Evolutionary conservation across 2,113 vertebrate species (phyloP).

Genomic region (Petaurus breviceps): DNA sequence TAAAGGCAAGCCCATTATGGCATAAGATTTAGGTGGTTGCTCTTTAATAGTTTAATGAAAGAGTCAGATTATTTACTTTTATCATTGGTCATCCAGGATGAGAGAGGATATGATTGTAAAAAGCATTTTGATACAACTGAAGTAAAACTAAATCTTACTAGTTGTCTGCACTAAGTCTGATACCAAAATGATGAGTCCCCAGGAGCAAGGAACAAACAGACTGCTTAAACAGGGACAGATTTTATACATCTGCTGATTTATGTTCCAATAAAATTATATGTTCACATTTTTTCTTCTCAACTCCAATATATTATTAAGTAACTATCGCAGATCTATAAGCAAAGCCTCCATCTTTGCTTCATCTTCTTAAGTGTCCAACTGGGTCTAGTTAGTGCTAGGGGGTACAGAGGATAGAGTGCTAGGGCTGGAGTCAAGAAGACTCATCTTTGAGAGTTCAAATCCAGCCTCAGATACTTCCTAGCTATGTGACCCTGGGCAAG

Average conservation of each 20-base stretch:
- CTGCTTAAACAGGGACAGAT: neutral
- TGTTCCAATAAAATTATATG: neutral
- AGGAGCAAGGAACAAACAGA: neutral
- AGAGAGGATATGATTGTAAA: neutral
- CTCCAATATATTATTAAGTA: constrained; percentile 14
- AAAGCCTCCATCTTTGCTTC: neutral
- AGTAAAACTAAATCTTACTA: neutral
- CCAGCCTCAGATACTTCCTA: neutral
- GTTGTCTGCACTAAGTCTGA: neutral
- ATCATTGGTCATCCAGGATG: neutral
- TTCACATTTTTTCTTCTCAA: neutral
- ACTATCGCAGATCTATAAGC: constrained; percentile 9
- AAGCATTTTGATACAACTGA: neutral
- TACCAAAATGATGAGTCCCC: neutral
- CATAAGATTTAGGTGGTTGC: neutral
- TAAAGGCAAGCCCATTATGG: neutral
- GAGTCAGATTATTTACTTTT: neutral
- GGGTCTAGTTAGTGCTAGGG: neutral
- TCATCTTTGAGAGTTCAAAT: neutral
- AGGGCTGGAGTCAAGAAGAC: neutral
- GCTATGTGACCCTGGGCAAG: neutral
- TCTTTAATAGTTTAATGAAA: neutral
- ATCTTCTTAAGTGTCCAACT: neutral
- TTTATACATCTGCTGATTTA: constrained; percentile 18
- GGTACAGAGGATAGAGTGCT: neutral